phyloP scores from a whole-genome alignment of 2,888 invertebrate species.

The Microplitis deprimator region DNA sequence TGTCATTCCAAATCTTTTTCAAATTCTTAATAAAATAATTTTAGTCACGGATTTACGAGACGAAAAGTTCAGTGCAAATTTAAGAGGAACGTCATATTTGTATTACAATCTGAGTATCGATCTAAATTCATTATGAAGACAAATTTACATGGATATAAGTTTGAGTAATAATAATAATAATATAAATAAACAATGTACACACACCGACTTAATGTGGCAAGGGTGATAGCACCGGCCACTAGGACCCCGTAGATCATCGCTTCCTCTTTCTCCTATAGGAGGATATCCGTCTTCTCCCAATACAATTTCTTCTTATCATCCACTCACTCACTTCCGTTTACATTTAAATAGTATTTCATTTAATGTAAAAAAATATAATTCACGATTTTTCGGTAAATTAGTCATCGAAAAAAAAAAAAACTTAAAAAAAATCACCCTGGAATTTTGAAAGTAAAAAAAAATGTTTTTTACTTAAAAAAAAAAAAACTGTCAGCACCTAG shows the following conservation, averaged over 20 bases:
- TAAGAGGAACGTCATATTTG: background rate
- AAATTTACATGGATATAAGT: background rate
- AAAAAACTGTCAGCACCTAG: slow-evolving; percentile 2
- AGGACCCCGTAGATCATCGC: slow-evolving; percentile 70
- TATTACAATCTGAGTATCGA: background rate
- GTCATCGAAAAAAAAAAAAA: background rate
- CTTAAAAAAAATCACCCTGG: background rate
- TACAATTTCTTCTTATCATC: slow-evolving; percentile 60
- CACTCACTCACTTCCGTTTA: slow-evolving; percentile 52
- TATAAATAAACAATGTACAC: slow-evolving; percentile 69
- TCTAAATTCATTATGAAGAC: too few species aligned
- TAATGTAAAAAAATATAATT: background rate
- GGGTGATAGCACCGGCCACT: slow-evolving; percentile 70
- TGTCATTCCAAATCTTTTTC: too few species aligned
- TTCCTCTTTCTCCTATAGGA: slow-evolving; percentile 64
- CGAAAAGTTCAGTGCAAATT: background rate
- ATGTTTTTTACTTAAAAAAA: background rate
- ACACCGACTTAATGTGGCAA: slow-evolving; percentile 71
- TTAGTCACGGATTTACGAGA: too few species aligned
- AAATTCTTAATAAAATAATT: too few species aligned
- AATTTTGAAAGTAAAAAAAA: background rate
- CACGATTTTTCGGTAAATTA: background rate
- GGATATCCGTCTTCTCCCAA: slow-evolving; percentile 61
- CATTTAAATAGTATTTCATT: slow-evolving; percentile 11
- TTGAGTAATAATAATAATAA: background rate